These are phyloP conservation scores for Drosophila ustulata DNA, from an alignment of 2,888 invertebrate species.

Conservation along the genomic window DNA sequence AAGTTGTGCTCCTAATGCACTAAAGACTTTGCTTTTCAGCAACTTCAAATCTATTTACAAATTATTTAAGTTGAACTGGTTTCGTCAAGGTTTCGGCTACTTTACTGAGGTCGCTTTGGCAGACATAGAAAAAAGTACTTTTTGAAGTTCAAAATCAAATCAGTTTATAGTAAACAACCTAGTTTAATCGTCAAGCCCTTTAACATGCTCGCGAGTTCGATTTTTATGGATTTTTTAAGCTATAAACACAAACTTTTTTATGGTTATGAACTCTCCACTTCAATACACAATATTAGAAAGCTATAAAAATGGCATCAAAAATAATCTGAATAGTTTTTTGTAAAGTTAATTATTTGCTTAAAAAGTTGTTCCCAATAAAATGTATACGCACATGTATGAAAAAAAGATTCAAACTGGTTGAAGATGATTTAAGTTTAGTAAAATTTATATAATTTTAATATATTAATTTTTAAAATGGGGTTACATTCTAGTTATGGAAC, in stretches of 20 bases:
- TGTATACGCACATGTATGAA: no score
- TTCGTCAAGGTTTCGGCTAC: background rate
- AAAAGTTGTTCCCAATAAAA: background rate
- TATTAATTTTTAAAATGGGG: no score
- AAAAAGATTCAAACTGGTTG: no score
- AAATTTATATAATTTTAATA: no score
- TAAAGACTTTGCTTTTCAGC: conserved; percentile 11
- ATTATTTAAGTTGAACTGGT: background rate
- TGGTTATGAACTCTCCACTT: background rate
- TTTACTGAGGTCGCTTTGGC: no score
- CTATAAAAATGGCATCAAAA: background rate
- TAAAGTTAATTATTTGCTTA: no score
- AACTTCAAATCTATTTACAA: conserved; percentile 12
- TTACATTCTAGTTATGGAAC: no score
- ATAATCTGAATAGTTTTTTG: background rate
- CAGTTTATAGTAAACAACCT: background rate
- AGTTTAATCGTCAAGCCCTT: background rate
- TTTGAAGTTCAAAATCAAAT: background rate
- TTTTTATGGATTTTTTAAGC: background rate
- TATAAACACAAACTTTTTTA: background rate
- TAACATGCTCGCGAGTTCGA: background rate
- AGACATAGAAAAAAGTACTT: background rate
- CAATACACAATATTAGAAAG: background rate
- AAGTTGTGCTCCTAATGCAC: conserved; percentile 37
- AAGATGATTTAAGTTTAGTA: no score